Base-by-base conservation (phyloP, 2,113 vertebrate genomes). In the Prinia subflava region DNA sequence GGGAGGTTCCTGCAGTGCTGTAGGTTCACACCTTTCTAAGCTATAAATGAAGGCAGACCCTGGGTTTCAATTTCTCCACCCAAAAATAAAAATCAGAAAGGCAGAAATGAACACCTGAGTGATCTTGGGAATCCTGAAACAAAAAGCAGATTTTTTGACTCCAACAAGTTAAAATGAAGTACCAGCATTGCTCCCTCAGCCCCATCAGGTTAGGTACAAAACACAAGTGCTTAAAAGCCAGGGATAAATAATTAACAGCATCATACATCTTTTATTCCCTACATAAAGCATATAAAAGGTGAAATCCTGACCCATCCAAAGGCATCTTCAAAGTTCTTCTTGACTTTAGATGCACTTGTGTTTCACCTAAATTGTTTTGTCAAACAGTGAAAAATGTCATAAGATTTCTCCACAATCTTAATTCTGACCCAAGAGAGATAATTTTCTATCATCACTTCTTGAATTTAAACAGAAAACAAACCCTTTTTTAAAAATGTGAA, bases 211-310 rank as follows among this genome's bases (percentile, higher is more conserved):
- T 83, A 88, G 64, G 88, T 65, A 77, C 79, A 67, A 88, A 94
- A 10, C 55, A 47, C 79, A 90, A 96, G 76, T 22, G 71, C 90
- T 87, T 94, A 86, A 96, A 96, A 96, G 85, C 79, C 56, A 92
- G 53, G 41, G 19, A 89, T 97, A 52, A 96, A 96, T 95, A 96
- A 96, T 96, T 94, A 89, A 96, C 56, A 81, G n/a, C 69, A 28
- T 71, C 83, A 96, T 94, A 13, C 60, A 96, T 92, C 44, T 93
- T 95, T 96, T 49, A 96, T 90, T 78, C 41, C 28, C 57, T 57
- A 60, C 49, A 42, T 64, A 57, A 86, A 95, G 56, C 69, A 78
- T 44, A 41, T 15, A 87, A 93, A 83, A 49, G 73, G 56, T 89
- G 69, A 94, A 90, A 87, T 84, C 65, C 64, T 53, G 56, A 71